Conservation (phyloP, 2,888 invertebrate genomes). For the Tethea ocularis region DNA sequence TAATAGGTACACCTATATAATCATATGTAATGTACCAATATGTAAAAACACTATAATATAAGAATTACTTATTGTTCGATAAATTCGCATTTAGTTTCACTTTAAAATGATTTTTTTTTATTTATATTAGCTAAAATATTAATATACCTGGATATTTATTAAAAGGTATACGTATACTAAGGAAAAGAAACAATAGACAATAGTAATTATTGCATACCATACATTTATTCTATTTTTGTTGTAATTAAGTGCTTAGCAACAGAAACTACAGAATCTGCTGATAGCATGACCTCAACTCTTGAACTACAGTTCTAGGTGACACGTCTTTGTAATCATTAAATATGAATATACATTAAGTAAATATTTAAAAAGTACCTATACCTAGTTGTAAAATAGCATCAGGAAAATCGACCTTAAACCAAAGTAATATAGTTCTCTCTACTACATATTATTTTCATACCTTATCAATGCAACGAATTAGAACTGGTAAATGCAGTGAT, state of each 20-base stretch:
- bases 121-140: no score
- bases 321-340: not conserved
- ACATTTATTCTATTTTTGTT: not conserved
- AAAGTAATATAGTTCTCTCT: not conserved
- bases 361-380: not conserved
- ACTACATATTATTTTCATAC: not conserved
- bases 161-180: no score
- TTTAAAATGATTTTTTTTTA: no score
- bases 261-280: not conserved
- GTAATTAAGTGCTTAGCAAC: not conserved
- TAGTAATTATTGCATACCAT: not conserved
- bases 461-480: not conserved
- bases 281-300: conserved; percentile 10
- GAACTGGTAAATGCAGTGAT: not conserved
- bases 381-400: not conserved
- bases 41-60: no score
- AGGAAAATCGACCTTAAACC: not conserved
- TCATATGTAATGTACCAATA: no score
- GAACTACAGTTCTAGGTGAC: conserved; percentile 11
- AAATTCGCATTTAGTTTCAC: no score
- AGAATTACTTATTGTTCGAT: no score
- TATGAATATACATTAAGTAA: not conserved
- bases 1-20: no score
- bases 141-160: no score
- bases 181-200: no score